Percentiles rank a stretch among this genome's conserved stretches.
Conservation (phyloP, 1,140 invertebrate species). For the Aphaenogaster ashmeadi region DNA sequence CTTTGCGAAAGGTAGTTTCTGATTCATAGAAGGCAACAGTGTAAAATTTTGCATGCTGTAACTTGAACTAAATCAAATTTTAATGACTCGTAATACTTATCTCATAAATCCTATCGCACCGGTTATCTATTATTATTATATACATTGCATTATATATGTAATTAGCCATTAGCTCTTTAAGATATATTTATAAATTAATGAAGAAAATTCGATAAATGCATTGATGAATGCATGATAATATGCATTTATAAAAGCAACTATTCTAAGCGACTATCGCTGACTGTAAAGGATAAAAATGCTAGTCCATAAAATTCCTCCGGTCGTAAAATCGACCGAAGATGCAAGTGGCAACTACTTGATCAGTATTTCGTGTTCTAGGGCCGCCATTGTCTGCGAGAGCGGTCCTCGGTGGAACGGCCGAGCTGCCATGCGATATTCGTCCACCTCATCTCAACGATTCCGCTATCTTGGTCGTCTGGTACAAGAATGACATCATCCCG, state of each 20-base stretch:
- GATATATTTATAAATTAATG: neutral
- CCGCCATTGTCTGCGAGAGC: constrained; percentile 88
- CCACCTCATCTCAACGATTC: constrained; percentile 88
- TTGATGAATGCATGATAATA: neutral
- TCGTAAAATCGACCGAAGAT: constrained; percentile 13
- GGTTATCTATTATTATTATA: neutral
- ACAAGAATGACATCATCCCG: constrained; percentile 89
- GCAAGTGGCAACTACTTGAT: constrained; percentile 75
- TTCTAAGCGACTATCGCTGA: neutral
- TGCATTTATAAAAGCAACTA: neutral
- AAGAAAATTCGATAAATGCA: neutral
- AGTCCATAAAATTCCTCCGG: neutral
- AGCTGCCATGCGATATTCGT: constrained; percentile 90
- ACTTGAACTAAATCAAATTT: neutral
- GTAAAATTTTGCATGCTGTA: neutral
- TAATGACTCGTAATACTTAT: neutral
- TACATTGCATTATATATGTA: neutral
- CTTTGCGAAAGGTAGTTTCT: neutral
- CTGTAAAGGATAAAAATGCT: neutral
- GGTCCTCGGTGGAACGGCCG: constrained; percentile 88
- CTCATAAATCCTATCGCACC: neutral
- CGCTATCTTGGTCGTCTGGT: constrained; percentile 90
- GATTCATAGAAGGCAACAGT: neutral
- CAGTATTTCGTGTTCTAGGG: constrained; percentile 88
- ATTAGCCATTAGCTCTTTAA: neutral